Evolutionary conservation across 1,140 invertebrate genomes (phyloP).

Genomic region (Neotoxoptera formosana): DNA sequence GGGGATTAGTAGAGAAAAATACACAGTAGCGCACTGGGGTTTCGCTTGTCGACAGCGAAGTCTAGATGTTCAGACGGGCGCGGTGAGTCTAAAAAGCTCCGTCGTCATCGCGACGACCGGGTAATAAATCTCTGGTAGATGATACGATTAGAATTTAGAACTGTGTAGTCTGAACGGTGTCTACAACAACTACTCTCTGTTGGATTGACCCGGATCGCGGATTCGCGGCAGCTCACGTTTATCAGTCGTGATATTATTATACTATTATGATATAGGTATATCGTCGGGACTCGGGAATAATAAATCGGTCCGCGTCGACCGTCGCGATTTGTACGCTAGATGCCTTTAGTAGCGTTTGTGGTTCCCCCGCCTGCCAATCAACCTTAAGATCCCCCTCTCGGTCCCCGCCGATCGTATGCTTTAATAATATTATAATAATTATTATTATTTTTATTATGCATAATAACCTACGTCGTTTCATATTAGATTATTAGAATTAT

Average conservation of each 20-base stretch:
- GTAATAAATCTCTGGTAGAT: background rate
- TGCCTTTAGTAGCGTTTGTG: background rate
- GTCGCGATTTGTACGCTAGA: constrained; percentile 27
- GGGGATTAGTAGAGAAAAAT: background rate
- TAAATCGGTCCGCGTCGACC: background rate
- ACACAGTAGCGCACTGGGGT: background rate
- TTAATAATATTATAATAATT: background rate
- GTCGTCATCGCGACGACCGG: background rate
- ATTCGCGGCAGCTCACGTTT: background rate
- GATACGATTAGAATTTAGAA: background rate
- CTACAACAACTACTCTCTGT: background rate
- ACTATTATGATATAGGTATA: background rate
- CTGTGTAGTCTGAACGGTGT: background rate
- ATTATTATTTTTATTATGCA: background rate
- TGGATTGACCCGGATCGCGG: background rate
- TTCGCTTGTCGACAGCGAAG: background rate
- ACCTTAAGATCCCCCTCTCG: background rate
- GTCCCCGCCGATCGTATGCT: background rate
- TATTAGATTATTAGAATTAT: background rate
- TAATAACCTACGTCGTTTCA: background rate
- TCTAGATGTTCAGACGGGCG: background rate
- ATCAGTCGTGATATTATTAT: constrained; percentile 3
- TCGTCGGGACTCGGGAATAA: background rate
- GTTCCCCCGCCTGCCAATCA: background rate
- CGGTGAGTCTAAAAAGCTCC: background rate